Evolutionary conservation across 2,797 vertebrate species (phyloP).

Genomic region (Hybognathus amarus): DNA sequence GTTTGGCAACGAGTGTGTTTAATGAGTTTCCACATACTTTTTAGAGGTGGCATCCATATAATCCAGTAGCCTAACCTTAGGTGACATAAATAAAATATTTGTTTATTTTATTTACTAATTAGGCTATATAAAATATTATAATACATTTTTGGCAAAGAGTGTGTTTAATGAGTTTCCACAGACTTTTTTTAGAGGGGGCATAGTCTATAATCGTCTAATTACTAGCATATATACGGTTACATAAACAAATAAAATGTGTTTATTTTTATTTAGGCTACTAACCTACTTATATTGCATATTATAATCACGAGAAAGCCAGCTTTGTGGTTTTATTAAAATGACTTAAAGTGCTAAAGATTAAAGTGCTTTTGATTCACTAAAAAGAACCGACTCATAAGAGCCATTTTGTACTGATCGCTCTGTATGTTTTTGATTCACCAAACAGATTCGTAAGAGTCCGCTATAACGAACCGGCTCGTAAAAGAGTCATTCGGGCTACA

Average conservation of each 20-base stretch:
- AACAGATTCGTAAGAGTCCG: neutral
- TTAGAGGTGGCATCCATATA: neutral
- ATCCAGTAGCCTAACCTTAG: neutral
- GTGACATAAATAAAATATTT: neutral
- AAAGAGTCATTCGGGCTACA: neutral
- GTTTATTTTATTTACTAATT: neutral
- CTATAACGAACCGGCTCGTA: neutral
- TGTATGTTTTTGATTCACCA: neutral
- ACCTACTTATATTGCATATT: neutral
- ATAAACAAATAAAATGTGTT: neutral
- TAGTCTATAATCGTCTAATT: neutral
- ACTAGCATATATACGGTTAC: neutral
- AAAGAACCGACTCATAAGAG: neutral
- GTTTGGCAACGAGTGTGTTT: neutral
- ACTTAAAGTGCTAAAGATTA: neutral
- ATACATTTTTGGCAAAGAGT: too few species aligned
- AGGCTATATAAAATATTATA: neutral
- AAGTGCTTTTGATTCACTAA: constrained; percentile 14
- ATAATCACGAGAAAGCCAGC: neutral
- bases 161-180: neutral
- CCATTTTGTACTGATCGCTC: neutral
- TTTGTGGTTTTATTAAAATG: neutral
- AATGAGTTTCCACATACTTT: constrained; percentile 4
- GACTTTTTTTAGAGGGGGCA: neutral
- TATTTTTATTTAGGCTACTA: neutral